phyloP scores from a whole-genome alignment of 2,113 vertebrate genomes.

The Plestiodon gilberti region DNA sequence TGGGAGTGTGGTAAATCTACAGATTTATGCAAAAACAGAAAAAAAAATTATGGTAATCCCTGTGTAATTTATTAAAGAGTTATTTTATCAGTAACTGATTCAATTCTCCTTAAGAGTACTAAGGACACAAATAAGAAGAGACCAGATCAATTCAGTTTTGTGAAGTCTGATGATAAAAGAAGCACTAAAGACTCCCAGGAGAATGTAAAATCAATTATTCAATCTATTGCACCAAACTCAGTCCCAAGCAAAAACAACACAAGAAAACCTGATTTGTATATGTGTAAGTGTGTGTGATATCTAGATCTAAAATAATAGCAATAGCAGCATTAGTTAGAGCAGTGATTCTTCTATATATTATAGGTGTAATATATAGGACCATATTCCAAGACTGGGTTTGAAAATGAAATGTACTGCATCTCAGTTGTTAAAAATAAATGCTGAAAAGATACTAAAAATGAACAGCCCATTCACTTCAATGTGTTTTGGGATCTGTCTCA shows the following conservation, averaged over 20 bases:
- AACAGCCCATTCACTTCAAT: too few relatives aligned
- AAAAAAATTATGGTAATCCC: conserved; percentile 28
- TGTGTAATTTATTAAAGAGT: not conserved
- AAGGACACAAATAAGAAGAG: not conserved
- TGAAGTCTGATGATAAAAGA: not conserved
- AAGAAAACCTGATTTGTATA: not conserved
- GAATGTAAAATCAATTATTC: conserved; percentile 1
- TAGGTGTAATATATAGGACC: not conserved
- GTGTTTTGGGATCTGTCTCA: too few relatives aligned
- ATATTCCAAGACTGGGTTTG: not conserved
- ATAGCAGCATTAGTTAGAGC: too few relatives aligned
- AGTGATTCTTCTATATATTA: too few relatives aligned
- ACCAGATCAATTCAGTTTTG: not conserved
- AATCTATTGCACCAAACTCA: not conserved
- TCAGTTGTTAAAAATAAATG: too few relatives aligned
- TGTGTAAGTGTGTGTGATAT: too few relatives aligned
- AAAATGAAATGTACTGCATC: not conserved
- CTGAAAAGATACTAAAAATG: not conserved
- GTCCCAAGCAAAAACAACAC: not conserved
- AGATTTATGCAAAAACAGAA: not conserved
- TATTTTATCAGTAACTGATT: not conserved
- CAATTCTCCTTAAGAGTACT: not conserved
- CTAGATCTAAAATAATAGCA: too few relatives aligned
- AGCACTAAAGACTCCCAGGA: not conserved
- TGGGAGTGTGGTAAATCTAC: not conserved